phyloP scores from a whole-genome alignment of 2,113 vertebrate species.

The Theristicus caerulescens region DNA sequence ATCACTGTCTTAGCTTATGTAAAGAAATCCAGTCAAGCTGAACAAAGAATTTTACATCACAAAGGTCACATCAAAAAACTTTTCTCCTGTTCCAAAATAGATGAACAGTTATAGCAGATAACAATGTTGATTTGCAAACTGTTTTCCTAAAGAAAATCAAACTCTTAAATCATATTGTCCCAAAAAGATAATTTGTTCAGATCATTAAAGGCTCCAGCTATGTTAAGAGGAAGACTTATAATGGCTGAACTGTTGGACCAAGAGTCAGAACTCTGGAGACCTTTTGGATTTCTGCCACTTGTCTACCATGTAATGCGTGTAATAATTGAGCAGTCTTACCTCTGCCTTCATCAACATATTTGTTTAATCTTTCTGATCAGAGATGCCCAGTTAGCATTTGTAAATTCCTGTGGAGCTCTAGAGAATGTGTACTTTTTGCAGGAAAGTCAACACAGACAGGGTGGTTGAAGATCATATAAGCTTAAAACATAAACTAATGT shows the following conservation, averaged over 20 bases:
- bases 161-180: background rate
- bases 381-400: background rate
- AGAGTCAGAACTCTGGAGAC: background rate
- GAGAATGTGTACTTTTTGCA: background rate
- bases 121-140: background rate
- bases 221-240: background rate
- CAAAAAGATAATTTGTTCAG: background rate
- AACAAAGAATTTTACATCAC: background rate
- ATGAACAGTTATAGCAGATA: background rate
- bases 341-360: background rate
- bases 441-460: background rate
- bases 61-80: accelerated
- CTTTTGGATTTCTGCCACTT: background rate
- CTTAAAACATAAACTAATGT: background rate
- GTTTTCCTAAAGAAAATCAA: background rate
- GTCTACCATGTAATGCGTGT: background rate
- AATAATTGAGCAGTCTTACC: background rate
- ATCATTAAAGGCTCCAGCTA: background rate
- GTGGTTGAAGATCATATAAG: background rate
- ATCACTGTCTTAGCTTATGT: background rate
- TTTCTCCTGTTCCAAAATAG: background rate
- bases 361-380: background rate
- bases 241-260: background rate
- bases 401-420: background rate
- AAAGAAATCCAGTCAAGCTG: background rate